Evolutionary conservation across 2,888 invertebrate species (phyloP), one percentile per base, ranked within the genome.

Genomic region (Tetrapedia diversipes): DNA sequence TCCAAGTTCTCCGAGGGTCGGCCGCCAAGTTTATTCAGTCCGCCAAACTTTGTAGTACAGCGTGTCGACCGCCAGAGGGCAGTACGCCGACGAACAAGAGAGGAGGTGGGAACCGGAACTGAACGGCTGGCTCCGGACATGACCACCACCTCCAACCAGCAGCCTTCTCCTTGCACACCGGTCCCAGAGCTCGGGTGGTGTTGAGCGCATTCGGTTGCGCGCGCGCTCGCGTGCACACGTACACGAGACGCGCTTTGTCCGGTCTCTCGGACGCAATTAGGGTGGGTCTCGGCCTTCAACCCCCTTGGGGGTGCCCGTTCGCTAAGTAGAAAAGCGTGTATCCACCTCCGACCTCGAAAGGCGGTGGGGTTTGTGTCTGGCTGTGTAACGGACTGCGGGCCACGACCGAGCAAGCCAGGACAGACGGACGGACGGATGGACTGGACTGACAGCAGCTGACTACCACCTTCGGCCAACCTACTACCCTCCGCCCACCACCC

Each of bases 261-360:
- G 86, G 87, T 91, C 91, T 89, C 91, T 91, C 90, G 91, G 91
- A 91, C 91, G 91, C 91, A 91, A 91, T 91, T 91, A 91, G 91
- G 91, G 90, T 90, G 91, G 91, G 90, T 89, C 89, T 89, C 87
- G 85, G 86, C 82, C 84, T 89, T 86, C 86, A 86, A 85, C 83
- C 87, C 90, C 89, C 89, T 86, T 86, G 84, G 87, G 89, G 88
- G 87, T 82, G 88, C 85, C 86, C 86, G 87, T 80, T 86, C 85
- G 89, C 89, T 90, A 91, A 91, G 91, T 91, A 91, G 91, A 91
- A 91, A 91, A 91, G 91, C 91, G 91, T 91, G 91, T 90, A 89
- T 82, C 86, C 87, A 88, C 88, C 87, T 86, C 86, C 86, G 83
- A 86, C 81, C 86, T 87, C 84, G 86, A 86, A 89, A 89, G 88